Percentiles rank a stretch among this genome's conserved stretches.
Evolutionary conservation across 1,140 invertebrate species (phyloP).

Genomic region (Heliconius eleuchia): DNA sequence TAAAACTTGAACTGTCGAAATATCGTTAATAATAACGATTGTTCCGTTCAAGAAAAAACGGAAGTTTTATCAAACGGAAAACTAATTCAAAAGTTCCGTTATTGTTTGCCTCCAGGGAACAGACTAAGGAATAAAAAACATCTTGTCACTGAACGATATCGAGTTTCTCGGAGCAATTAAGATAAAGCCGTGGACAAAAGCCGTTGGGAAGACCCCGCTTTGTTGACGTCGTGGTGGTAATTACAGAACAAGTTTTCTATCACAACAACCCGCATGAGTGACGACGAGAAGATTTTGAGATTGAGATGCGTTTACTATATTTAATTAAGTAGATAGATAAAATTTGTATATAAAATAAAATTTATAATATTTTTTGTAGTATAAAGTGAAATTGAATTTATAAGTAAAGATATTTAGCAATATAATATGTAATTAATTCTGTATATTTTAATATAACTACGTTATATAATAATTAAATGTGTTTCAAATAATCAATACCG

Average conservation of each 20-base stretch:
- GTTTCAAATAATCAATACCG: too few relatives aligned
- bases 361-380: too few relatives aligned
- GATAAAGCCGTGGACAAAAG: constrained; percentile 49
- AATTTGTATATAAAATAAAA: too few relatives aligned
- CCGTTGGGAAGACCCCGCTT: constrained; percentile 41
- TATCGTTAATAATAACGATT: constrained; percentile 52
- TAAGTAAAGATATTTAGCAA: too few relatives aligned
- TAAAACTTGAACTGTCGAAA: constrained; percentile 43
- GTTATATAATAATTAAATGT: too few relatives aligned
- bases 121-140: constrained; percentile 42
- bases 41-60: constrained; percentile 42
- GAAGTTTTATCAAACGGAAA: constrained; percentile 38
- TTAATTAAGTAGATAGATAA: background rate
- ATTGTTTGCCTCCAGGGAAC: constrained; percentile 40
- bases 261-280: constrained; percentile 47
- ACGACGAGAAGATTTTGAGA: background rate
- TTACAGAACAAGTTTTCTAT: constrained; percentile 49
- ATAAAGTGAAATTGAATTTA: too few relatives aligned
- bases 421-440: too few relatives aligned
- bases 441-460: too few relatives aligned
- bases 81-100: constrained; percentile 42
- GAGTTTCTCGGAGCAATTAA: constrained; percentile 45
- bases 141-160: constrained; percentile 43
- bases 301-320: background rate
- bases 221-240: constrained; percentile 61